phyloP scores from a whole-genome alignment of 2,888 invertebrate genomes.

The Thelaira solivaga region DNA sequence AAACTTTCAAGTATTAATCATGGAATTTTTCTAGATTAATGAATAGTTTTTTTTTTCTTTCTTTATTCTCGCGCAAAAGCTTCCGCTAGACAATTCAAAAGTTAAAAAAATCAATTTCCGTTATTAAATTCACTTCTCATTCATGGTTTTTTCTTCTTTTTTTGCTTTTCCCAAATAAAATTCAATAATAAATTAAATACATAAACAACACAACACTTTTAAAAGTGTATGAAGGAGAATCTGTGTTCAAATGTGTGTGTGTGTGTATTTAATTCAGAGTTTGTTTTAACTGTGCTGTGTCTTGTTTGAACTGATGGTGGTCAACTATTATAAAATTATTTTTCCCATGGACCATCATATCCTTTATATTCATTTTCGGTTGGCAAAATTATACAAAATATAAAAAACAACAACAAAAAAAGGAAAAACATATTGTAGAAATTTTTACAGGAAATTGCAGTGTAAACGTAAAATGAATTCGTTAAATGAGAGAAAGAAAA shows the following conservation, averaged over 20 bases:
- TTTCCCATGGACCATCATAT: slow-evolving; percentile 53
- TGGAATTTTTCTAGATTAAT: slow-evolving; percentile 38
- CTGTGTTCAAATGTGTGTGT: background rate
- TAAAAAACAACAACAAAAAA: background rate
- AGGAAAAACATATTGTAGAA: slow-evolving; percentile 57
- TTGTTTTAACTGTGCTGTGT: slow-evolving; percentile 31
- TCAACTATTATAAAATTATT: slow-evolving; percentile 55
- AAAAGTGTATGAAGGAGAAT: background rate
- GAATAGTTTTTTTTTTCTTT: background rate
- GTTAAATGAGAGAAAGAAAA: background rate
- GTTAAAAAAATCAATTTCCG: slow-evolving; percentile 55
- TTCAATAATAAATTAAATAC: slow-evolving; percentile 38
- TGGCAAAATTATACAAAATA: too few relatives aligned
- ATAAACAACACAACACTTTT: slow-evolving; percentile 1
- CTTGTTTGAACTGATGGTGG: slow-evolving; percentile 46
- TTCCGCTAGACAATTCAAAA: too few relatives aligned
- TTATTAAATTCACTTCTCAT: slow-evolving; percentile 6
- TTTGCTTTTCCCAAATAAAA: slow-evolving; percentile 13
- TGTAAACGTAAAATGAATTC: slow-evolving; percentile 44
- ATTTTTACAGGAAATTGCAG: slow-evolving; percentile 56
- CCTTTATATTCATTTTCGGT: slow-evolving; percentile 35
- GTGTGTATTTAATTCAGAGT: background rate
- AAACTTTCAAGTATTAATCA: too few relatives aligned
- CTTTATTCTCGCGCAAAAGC: background rate
- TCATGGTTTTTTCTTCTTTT: too few relatives aligned